These are phyloP conservation scores for Crypturellus tataupa DNA, from an alignment of 2,797 vertebrate genomes.

Conservation along the genomic window DNA sequence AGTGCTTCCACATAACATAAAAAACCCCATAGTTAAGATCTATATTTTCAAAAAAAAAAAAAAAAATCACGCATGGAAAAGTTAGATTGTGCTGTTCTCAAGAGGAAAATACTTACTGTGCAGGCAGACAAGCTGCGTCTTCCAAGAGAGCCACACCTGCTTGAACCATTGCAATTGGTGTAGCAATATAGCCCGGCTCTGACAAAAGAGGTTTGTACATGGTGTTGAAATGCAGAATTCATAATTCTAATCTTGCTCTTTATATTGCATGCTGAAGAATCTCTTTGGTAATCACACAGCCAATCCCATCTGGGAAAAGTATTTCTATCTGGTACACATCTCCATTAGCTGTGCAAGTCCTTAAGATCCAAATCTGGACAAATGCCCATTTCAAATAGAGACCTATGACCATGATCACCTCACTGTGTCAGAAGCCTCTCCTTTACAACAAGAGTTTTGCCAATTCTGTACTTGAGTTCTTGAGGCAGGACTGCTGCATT, in stretches of 20 bases:
- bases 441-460: not conserved
- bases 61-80: not conserved
- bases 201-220: not conserved
- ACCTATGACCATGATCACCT: not conserved
- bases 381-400: not conserved
- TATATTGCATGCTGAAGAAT: not conserved
- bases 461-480: not conserved
- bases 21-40: not conserved
- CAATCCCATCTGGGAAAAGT: not conserved
- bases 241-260: not conserved
- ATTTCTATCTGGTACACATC: not conserved
- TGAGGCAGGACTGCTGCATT: not conserved
- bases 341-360: not conserved
- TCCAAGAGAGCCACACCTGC: constrained; percentile 90
- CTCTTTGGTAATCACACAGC: not conserved
- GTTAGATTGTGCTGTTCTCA: not conserved
- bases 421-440: not conserved
- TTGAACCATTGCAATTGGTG: constrained; percentile 95
- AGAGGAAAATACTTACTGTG: constrained; percentile 82
- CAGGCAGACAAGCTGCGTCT: constrained; percentile 87
- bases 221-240: not conserved
- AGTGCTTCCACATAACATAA: not conserved
- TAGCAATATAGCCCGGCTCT: constrained; percentile 92
- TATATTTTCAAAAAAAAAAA: not conserved
- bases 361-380: not conserved